Conservation (phyloP, 37 sponge, comb jelly and placozoan species). For the Halichondria panicea region DNA sequence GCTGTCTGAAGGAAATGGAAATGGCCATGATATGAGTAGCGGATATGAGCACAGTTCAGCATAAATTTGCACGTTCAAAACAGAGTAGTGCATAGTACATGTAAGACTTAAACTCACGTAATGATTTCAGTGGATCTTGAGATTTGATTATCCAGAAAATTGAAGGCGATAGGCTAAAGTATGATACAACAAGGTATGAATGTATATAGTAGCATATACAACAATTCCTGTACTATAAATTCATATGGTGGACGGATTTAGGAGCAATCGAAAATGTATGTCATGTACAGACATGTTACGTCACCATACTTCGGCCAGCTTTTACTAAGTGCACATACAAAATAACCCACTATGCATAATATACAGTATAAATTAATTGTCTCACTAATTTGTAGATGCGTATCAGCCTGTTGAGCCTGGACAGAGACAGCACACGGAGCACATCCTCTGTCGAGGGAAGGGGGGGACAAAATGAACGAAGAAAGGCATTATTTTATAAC, state of each 20-base stretch:
- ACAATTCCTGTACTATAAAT: no score
- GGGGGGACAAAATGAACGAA: not conserved
- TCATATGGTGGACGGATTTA: not conserved
- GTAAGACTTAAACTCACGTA: constrained; percentile 15
- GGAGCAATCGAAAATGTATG: not conserved
- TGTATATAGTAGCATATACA: no score
- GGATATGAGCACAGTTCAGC: no score
- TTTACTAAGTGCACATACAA: no score
- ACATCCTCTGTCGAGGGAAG: constrained; percentile 22
- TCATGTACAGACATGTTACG: not conserved
- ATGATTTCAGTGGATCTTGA: constrained; percentile 35
- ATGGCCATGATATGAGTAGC: no score
- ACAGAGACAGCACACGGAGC: constrained; percentile 50
- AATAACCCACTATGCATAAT: no score
- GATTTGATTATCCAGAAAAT: constrained; percentile 34
- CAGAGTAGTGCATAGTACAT: not conserved
- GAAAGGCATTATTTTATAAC: not conserved
- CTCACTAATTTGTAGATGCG: constrained; percentile 69
- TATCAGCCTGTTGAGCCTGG: constrained; percentile 53
- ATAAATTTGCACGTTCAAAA: not conserved
- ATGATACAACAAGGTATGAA: no score
- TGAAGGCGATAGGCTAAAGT: constrained; percentile 34
- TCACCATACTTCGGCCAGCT: no score
- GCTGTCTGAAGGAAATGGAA: constrained; percentile 15
- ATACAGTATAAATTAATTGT: not conserved